Percentiles rank a stretch among this genome's conserved stretches.
Conservation (phyloP, 2,797 vertebrate genomes). For the Gambusia yucatana region DNA sequence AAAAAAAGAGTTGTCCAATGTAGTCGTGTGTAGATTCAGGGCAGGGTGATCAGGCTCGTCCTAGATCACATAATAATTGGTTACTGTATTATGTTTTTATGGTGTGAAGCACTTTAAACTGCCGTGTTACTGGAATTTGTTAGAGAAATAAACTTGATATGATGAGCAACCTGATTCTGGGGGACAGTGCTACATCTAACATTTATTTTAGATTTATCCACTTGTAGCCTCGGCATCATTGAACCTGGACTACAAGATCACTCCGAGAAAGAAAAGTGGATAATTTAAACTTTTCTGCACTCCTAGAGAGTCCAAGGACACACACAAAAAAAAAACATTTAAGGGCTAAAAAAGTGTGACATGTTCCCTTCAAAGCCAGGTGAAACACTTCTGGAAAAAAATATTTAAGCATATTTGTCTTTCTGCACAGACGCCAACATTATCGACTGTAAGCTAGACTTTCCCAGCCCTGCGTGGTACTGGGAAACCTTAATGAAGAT, state of each 20-base stretch:
- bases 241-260: too few species aligned
- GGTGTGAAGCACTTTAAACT: too few species aligned
- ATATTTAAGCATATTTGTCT: not conserved
- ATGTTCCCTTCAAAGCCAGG: too few species aligned
- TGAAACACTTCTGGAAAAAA: not conserved
- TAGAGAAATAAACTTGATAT: not conserved
- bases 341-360: too few species aligned
- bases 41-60: not conserved
- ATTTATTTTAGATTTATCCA: too few species aligned
- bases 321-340: too few species aligned
- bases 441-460: conserved; percentile 91
- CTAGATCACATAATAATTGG: not conserved
- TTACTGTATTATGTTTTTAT: not conserved
- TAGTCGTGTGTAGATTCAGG: not conserved
- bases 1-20: not conserved
- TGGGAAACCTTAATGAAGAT: conserved; percentile 99
- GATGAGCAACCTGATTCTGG: too few species aligned
- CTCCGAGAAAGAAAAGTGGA: too few species aligned
- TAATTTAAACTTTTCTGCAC: too few species aligned
- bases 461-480: conserved; percentile 96
- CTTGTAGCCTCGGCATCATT: too few species aligned
- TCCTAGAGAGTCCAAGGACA: too few species aligned
- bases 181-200: not conserved
- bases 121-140: not conserved
- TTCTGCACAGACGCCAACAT: conserved; percentile 69